phyloP scores from a whole-genome alignment of 2,113 vertebrate genomes.

The Isurus oxyrinchus region DNA sequence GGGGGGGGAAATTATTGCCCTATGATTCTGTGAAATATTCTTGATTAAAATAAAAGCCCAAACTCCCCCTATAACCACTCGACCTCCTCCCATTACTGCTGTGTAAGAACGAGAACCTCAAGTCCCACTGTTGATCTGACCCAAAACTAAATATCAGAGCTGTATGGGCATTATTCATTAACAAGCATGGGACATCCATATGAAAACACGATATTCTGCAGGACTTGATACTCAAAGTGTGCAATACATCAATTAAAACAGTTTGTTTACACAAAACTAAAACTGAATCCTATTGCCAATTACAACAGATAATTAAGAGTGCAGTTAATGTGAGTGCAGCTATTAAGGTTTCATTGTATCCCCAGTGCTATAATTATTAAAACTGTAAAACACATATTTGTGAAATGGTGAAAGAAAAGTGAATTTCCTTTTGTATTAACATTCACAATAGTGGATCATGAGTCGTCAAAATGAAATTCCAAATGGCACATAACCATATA shows the following conservation, averaged over 20 bases:
- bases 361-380: not conserved
- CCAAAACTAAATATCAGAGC: not conserved
- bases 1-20: too few species aligned
- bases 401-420: not conserved
- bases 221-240: not conserved
- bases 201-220: not conserved
- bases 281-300: not conserved
- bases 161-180: not conserved
- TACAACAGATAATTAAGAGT: not conserved
- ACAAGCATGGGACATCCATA: not conserved
- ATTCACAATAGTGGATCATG: not conserved
- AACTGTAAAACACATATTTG: not conserved
- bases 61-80: too few species aligned
- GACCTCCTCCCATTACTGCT: not conserved
- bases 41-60: not conserved
- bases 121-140: not conserved
- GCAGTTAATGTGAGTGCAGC: not conserved
- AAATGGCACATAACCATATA: not conserved
- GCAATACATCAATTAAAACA: not conserved
- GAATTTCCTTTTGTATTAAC: slow-evolving; percentile 9
- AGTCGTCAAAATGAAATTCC: not conserved
- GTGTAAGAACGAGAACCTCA: not conserved
- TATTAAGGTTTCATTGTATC: not conserved
- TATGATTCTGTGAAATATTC: not conserved
- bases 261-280: not conserved